These are phyloP conservation scores for Eupithecia inturbata DNA, from an alignment of 2,888 invertebrate species.

Conservation along the genomic window DNA sequence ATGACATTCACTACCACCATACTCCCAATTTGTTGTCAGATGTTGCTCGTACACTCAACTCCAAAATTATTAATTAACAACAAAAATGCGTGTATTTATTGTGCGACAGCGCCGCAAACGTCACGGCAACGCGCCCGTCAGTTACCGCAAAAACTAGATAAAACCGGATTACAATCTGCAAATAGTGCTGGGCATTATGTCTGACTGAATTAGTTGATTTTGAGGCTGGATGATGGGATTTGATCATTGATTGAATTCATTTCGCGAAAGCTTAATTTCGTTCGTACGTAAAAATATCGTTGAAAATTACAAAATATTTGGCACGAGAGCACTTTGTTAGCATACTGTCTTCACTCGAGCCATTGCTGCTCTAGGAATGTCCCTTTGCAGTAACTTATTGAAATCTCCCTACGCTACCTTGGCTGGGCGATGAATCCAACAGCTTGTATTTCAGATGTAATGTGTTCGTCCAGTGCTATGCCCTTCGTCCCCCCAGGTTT, in stretches of 20 bases:
- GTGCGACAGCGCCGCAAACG: constrained; percentile 62
- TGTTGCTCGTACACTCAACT: constrained; percentile 8
- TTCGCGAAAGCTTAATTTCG: background rate
- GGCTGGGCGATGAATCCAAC: background rate
- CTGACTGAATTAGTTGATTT: constrained; percentile 9
- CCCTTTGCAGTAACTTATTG: background rate
- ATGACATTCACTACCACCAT: background rate
- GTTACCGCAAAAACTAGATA: constrained; percentile 80
- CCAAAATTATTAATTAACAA: constrained; percentile 76
- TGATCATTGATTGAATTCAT: background rate
- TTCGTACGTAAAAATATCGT: background rate
- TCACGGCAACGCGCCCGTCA: constrained; percentile 72
- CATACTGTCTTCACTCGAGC: no score
- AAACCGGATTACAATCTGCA: constrained; percentile 63
- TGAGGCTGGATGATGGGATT: background rate
- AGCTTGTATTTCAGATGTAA: background rate
- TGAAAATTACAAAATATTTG: background rate
- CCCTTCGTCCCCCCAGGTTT: background rate
- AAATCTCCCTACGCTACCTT: background rate
- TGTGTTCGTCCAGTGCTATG: background rate
- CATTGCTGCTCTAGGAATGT: background rate
- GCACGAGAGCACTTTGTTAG: background rate
- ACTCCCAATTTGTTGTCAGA: background rate
- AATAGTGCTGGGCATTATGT: constrained; percentile 36
- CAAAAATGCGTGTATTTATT: constrained; percentile 82